phyloP scores from a whole-genome alignment of 2,888 invertebrate species.

The Apamea crenata region DNA sequence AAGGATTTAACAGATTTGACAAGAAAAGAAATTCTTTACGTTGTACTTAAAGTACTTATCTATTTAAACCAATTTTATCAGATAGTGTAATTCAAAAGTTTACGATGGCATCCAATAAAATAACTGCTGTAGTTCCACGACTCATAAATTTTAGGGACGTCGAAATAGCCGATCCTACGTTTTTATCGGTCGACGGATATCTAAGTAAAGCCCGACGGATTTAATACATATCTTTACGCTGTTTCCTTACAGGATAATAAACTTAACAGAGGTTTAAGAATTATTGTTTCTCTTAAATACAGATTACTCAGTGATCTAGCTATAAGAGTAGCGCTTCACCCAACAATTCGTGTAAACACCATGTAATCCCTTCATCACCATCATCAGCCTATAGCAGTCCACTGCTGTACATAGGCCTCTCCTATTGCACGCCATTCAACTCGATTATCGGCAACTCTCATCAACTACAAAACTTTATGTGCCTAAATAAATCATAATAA shows the following conservation, averaged over 20 bases:
- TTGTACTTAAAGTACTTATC: slow-evolving; percentile 49
- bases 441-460: too few relatives aligned
- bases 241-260: slow-evolving; percentile 16
- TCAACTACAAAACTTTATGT: neutral
- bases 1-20: slow-evolving; percentile 38
- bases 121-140: slow-evolving; percentile 60
- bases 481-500: neutral
- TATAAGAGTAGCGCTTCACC: neutral
- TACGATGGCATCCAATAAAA: slow-evolving; percentile 68
- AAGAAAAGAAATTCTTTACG: slow-evolving; percentile 39
- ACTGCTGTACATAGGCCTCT: too few relatives aligned
- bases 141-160: slow-evolving; percentile 73
- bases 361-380: neutral
- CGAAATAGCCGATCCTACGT: slow-evolving; percentile 71
- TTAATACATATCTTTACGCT: slow-evolving; percentile 36
- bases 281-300: neutral
- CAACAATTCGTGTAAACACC: neutral
- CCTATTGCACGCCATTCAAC: too few relatives aligned
- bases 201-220: slow-evolving; percentile 45
- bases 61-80: slow-evolving; percentile 41
- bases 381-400: too few relatives aligned
- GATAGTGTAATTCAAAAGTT: slow-evolving; percentile 66
- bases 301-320: neutral
- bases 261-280: slow-evolving; percentile 12
- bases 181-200: slow-evolving; percentile 70